Evolutionary conservation across 2,113 vertebrate genomes (phyloP).

Genomic region (Myrmecophaga tridactyla): DNA sequence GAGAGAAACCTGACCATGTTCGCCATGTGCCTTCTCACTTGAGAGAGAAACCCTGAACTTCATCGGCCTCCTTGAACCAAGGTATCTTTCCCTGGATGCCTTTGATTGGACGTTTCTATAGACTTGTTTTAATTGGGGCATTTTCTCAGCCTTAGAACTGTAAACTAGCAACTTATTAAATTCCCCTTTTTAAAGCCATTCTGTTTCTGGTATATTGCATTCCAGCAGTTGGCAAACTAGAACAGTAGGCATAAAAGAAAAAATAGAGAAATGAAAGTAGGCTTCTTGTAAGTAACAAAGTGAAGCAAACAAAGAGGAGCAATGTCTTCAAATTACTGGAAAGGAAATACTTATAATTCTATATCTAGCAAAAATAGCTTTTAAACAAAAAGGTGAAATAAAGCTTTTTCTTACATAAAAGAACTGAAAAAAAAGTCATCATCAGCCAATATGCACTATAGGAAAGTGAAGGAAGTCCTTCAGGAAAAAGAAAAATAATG

Average conservation of each 20-base stretch:
- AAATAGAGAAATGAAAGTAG: not conserved
- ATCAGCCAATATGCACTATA: not conserved
- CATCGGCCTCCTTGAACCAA: too few relatives aligned
- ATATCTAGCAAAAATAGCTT: not conserved
- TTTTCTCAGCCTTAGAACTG: too few relatives aligned
- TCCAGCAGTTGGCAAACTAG: too few relatives aligned
- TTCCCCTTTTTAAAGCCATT: too few relatives aligned
- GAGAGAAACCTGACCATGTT: too few relatives aligned
- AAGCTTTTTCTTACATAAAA: not conserved
- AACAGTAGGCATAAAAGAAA: not conserved
- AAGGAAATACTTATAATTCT: not conserved
- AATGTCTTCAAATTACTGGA: not conserved
- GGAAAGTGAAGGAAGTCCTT: not conserved
- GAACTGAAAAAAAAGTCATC: not conserved
- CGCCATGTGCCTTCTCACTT: too few relatives aligned
- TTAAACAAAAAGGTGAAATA: not conserved
- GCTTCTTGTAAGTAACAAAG: not conserved
- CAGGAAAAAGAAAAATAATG: not conserved
- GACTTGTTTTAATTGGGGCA: too few relatives aligned
- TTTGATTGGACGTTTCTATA: too few relatives aligned
- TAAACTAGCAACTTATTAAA: too few relatives aligned
- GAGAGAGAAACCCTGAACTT: too few relatives aligned
- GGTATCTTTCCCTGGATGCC: too few relatives aligned
- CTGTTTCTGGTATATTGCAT: too few relatives aligned
- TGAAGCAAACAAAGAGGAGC: not conserved